A percentile compares a stretch with the other conserved stretches of the same genome.
These are phyloP conservation scores for Temnothorax unifasciatus DNA, from an alignment of 2,888 invertebrate genomes.

Conservation along the genomic window DNA sequence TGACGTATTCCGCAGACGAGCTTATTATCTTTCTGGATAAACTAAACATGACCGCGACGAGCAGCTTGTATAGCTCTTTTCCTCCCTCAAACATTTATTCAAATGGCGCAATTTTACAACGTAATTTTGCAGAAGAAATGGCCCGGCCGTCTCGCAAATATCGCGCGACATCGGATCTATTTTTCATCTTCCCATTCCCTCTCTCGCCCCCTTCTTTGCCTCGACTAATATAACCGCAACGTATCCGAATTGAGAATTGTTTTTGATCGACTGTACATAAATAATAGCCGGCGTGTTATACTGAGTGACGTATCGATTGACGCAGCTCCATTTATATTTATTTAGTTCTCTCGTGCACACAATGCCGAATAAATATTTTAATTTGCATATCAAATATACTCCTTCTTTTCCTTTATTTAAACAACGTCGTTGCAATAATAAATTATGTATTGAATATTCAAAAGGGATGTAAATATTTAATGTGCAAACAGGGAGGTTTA, in stretches of 20 bases:
- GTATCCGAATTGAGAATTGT: slow-evolving; percentile 28
- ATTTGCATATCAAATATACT: slow-evolving; percentile 9
- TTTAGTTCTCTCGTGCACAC: background rate
- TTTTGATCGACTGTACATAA: slow-evolving; percentile 39
- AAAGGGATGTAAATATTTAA: background rate
- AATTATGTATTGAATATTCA: background rate
- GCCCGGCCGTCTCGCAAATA: background rate
- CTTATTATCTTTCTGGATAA: slow-evolving; percentile 2
- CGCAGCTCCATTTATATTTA: slow-evolving; percentile 20
- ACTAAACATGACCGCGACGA: background rate
- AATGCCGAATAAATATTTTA: slow-evolving; percentile 36
- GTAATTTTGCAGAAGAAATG: background rate
- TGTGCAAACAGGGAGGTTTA: background rate
- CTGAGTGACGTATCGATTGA: slow-evolving; percentile 34
- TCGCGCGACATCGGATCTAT: slow-evolving; percentile 9
- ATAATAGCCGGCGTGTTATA: slow-evolving; percentile 29
- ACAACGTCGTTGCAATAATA: background rate
- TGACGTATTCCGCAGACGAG: background rate
- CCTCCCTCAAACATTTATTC: background rate
- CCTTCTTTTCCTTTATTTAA: background rate
- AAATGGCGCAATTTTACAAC: slow-evolving; percentile 23
- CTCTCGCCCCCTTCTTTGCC: too few relatives aligned
- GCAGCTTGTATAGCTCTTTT: background rate
- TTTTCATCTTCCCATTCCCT: slow-evolving; percentile 23
- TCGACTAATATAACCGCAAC: background rate